Conservation (phyloP, 2,888 invertebrate species). For the Pseudanteris insignis region DNA sequence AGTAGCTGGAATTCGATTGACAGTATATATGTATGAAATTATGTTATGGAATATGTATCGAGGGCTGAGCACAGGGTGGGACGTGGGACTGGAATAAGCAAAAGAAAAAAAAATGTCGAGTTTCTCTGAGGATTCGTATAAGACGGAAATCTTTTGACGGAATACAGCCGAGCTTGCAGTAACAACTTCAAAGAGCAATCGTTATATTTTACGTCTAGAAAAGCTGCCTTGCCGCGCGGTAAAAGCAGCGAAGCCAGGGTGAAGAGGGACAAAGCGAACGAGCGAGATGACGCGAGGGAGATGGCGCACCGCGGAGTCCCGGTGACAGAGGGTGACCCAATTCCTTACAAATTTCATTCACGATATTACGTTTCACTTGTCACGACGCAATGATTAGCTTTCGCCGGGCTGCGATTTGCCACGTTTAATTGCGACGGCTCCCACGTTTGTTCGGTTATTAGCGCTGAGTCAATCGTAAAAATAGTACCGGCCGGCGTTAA, state of each 20-base stretch:
- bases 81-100: background rate
- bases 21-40: constrained; percentile 18
- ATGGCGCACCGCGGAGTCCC: constrained; percentile 19
- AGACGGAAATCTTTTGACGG: constrained; percentile 48
- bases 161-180: constrained; percentile 47
- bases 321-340: constrained; percentile 50
- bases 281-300: constrained; percentile 6
- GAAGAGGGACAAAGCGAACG: constrained; percentile 35
- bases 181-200: constrained; percentile 55
- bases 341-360: constrained; percentile 55
- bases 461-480: constrained; percentile 25
- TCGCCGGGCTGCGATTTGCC: constrained; percentile 36
- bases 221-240: constrained; percentile 42
- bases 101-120: constrained; percentile 26
- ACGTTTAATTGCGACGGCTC: constrained; percentile 31
- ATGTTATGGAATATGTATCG: constrained; percentile 38
- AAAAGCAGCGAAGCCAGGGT: constrained; percentile 41
- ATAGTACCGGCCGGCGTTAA: constrained; percentile 11
- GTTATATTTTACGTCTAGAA: constrained; percentile 51
- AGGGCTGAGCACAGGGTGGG: background rate
- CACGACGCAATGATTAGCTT: too few relatives aligned
- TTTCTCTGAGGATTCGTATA: constrained; percentile 41
- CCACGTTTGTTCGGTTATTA: constrained; percentile 20
- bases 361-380: constrained; percentile 52
- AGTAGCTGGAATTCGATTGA: too few relatives aligned